A percentile compares a stretch with the other conserved stretches of the same genome.
These are phyloP conservation scores for Akabosia matsudoensis DNA, from an alignment of 1,140 invertebrate species.

Conservation along the genomic window DNA sequence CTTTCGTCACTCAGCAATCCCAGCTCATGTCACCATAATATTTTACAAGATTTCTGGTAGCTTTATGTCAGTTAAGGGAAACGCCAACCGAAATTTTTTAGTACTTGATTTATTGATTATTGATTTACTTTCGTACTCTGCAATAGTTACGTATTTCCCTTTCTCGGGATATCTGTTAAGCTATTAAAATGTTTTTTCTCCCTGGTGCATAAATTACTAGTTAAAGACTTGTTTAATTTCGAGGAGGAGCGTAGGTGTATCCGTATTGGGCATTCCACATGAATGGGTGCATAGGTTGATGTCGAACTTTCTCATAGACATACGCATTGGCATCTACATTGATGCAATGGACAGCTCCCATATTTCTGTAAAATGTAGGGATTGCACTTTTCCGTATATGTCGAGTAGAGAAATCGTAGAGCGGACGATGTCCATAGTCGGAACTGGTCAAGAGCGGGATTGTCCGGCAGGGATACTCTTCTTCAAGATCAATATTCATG, in stretches of 20 bases:
- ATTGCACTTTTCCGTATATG: slow-evolving; percentile 24
- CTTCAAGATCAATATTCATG: slow-evolving; percentile 42
- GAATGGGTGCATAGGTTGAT: slow-evolving; percentile 35
- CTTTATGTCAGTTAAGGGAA: no score
- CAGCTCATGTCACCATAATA: background rate
- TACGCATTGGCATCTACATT: slow-evolving; percentile 42
- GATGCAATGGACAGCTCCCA: slow-evolving; percentile 32
- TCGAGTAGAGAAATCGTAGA: slow-evolving; percentile 29
- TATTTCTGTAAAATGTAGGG: slow-evolving; percentile 32
- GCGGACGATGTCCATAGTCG: slow-evolving; percentile 43
- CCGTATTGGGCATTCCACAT: slow-evolving; percentile 38
- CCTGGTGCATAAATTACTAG: no score
- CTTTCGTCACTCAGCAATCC: background rate
- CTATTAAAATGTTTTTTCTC: no score
- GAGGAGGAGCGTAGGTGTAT: slow-evolving; percentile 43
- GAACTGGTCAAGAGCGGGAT: slow-evolving; percentile 39
- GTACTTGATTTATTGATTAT: no score
- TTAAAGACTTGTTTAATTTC: background rate
- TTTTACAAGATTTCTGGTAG: no score
- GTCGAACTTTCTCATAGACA: slow-evolving; percentile 30
- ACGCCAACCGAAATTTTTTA: no score
- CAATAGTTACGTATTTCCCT: no score
- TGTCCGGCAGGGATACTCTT: slow-evolving; percentile 44
- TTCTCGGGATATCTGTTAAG: no score
- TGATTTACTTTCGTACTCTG: no score